Evolutionary conservation across 1,140 invertebrate genomes (phyloP).

Genomic region (Drosophila baimaii): DNA sequence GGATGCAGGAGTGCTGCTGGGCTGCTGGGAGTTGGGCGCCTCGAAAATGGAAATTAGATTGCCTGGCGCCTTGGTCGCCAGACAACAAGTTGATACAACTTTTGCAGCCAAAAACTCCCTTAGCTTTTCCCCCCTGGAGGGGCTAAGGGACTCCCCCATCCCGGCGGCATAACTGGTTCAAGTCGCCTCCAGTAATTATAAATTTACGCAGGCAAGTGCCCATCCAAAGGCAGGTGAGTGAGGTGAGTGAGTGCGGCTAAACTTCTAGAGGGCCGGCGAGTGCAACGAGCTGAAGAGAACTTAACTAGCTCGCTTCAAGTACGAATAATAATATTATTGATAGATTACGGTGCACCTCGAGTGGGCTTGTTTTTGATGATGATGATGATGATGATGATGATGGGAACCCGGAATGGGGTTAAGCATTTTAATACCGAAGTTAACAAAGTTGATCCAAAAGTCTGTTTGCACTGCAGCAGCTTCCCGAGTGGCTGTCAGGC

Average conservation of each 20-base stretch:
- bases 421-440: constrained; percentile 46
- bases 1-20: neutral
- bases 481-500: constrained; percentile 28
- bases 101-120: constrained; percentile 33
- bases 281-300: constrained; percentile 39
- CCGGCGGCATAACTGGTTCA: constrained; percentile 70
- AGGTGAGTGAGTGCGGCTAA: constrained; percentile 20
- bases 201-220: constrained; percentile 77
- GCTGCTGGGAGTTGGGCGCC: constrained; percentile 6
- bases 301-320: constrained; percentile 45
- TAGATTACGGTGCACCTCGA: constrained; percentile 66
- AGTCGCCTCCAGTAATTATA: constrained; percentile 80
- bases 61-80: constrained; percentile 50
- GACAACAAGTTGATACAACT: constrained; percentile 76
- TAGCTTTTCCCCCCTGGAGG: neutral
- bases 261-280: constrained; percentile 28
- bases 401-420: constrained; percentile 41
- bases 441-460: constrained; percentile 51
- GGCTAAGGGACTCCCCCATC: constrained; percentile 52
- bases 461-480: constrained; percentile 43
- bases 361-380: constrained; percentile 42
- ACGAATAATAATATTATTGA: constrained; percentile 77
- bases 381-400: no score
- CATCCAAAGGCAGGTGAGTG: constrained; percentile 27
- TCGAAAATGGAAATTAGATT: constrained; percentile 78